Evolutionary conservation across 2,113 vertebrate genomes (phyloP).

Genomic region (zebrafish (Danio rerio)): DNA sequence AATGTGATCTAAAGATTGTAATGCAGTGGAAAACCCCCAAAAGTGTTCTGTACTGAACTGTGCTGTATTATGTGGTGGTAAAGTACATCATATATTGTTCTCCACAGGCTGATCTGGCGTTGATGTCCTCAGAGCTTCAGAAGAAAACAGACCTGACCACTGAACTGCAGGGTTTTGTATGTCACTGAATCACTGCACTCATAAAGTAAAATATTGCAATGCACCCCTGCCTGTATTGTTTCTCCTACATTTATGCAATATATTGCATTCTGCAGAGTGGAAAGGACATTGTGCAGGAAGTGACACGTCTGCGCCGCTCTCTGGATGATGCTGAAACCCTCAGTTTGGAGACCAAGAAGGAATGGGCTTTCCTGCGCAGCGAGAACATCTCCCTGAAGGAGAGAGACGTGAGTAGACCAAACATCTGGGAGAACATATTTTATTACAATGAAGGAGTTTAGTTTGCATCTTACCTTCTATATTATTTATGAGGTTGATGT

Average conservation of each 20-base stretch:
- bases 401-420: constrained; percentile 73
- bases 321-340: constrained; percentile 84
- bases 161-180: constrained; percentile 76
- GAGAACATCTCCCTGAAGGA: constrained; percentile 85
- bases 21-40: no score
- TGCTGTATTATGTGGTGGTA: neutral
- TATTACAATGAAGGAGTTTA: no score
- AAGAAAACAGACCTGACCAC: constrained; percentile 78
- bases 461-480: no score
- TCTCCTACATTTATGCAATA: neutral
- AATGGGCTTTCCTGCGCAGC: constrained; percentile 87
- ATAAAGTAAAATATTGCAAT: no score
- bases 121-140: constrained; percentile 75
- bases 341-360: constrained; percentile 87
- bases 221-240: no score
- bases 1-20: no score
- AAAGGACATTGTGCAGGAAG: constrained; percentile 80
- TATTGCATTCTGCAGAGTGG: constrained; percentile 70
- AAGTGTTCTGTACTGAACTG: no score
- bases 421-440: no score
- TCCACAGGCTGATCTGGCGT: constrained; percentile 77
- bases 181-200: neutral
- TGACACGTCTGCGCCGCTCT: constrained; percentile 81
- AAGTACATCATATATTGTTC: neutral
- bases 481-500: no score